Base-by-base conservation (phyloP, 2,888 invertebrate species). In the Clusia tigrina region DNA sequence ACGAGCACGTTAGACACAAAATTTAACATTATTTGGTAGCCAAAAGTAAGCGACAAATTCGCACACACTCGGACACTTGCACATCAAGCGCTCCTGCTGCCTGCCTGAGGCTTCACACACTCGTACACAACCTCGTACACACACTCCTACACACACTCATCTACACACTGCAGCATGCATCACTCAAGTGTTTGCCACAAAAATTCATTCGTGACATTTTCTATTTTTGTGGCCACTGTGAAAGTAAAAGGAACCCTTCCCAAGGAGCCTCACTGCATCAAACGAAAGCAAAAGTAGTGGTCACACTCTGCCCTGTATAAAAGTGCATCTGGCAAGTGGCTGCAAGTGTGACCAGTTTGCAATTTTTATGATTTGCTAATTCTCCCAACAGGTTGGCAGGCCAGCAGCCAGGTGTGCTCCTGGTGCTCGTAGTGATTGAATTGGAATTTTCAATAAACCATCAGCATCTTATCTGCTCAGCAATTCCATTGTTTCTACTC, bases 1-100 rank as follows among this genome's bases (percentile, higher is more conserved):
- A 77, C 77, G 76, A 74, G 77, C 78, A 74, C 76, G 78, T 74
- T 77, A 74, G 77, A 78, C 77, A 74, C 78, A 77, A 78, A 74
- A 77, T 78, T 74, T 74, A 78, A 78, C 78, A 74, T 74, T 78
- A 74, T 74, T 74, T 78, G 6, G 32, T 32, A 9, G 32, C 32
- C 6, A 32, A 32, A 32, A 12, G 32, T 32, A 78, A 74, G 74
- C 78, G 75, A 71, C 74, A 52, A 3, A 26, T 3, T 55, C 53
- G 55, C 57, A 46, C 67, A 58, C 58, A 60, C 54, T 57, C 56
- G 24, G 23, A 42, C 58, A 54, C 64, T 25, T 12, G n/a, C 24
- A 37, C 57, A 58, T 20, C 53, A 32, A 42, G 23, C 5, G 32
- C 12, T 32, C 32, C n/a, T 42, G n/a, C 10, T 5, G 42, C 6